Conservation (phyloP, 64 coral and sea anemone genomes). For the Pocillopora verrucosa region DNA sequence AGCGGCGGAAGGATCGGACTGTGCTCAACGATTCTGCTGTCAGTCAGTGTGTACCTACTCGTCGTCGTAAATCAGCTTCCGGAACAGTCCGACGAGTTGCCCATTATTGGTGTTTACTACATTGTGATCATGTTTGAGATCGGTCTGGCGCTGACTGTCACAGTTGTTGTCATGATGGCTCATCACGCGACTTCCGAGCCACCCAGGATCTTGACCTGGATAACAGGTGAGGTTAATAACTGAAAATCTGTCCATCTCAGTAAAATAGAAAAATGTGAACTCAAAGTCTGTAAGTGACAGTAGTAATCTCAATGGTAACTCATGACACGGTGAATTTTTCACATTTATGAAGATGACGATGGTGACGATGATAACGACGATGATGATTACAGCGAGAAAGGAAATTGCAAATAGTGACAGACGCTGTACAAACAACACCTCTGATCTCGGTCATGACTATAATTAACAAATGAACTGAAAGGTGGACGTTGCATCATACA, state of each 20-base stretch:
- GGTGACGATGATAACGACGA: background rate
- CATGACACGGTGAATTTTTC: too few species aligned
- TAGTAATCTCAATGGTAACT: too few species aligned
- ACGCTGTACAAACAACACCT: too few species aligned
- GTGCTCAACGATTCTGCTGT: slow-evolving; percentile 64
- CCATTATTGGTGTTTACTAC: slow-evolving; percentile 65
- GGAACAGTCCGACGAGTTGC: slow-evolving; percentile 54
- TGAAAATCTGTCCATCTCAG: too few species aligned
- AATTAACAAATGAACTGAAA: background rate
- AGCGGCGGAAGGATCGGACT: slow-evolving; percentile 66
- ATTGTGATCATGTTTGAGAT: slow-evolving; percentile 67
- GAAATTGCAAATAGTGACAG: too few species aligned
- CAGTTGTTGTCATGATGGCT: slow-evolving; percentile 67
- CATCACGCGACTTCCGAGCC: slow-evolving; percentile 41
- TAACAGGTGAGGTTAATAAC: slow-evolving; percentile 13
- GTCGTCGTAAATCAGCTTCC: slow-evolving; percentile 61
- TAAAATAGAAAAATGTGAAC: background rate
- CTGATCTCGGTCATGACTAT: too few species aligned
- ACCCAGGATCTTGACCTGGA: background rate
- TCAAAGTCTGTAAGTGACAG: background rate
- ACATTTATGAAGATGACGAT: background rate
- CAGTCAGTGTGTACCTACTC: slow-evolving; percentile 67
- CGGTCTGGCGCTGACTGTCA: slow-evolving; percentile 36
- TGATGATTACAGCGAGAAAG: too few species aligned
- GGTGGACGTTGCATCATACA: background rate